Percentiles rank a stretch among this genome's conserved stretches.
Evolutionary conservation across 2,797 vertebrate genomes (phyloP).

Genomic region (Pseudochirops corinnae): DNA sequence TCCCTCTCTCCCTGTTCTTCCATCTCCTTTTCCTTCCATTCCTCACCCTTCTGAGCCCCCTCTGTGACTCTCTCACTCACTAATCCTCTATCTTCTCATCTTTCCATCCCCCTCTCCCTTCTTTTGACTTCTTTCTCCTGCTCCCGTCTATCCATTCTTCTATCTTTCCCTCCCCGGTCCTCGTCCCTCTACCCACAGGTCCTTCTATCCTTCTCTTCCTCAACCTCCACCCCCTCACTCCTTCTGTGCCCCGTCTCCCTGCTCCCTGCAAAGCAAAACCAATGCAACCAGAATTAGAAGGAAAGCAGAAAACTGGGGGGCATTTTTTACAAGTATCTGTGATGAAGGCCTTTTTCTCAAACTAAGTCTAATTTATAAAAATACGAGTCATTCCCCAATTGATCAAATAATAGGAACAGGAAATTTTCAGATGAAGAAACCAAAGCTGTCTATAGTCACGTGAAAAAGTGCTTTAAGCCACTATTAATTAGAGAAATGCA

Average conservation of each 20-base stretch:
- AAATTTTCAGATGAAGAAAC: background rate
- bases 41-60: background rate
- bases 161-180: background rate
- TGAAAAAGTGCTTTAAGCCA: background rate
- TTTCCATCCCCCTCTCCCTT: background rate
- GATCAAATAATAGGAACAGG: background rate
- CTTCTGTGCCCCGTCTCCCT: background rate
- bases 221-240: background rate
- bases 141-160: background rate
- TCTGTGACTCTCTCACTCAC: background rate
- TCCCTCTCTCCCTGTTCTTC: background rate
- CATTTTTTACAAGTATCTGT: background rate
- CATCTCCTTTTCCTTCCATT: background rate
- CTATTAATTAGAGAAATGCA: background rate
- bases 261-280: background rate
- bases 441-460: background rate
- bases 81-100: background rate
- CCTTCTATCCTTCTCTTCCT: background rate
- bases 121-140: background rate
- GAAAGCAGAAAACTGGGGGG: background rate
- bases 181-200: background rate
- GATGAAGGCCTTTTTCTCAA: background rate
- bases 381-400: background rate
- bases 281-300: background rate
- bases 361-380: background rate